Percentiles rank a stretch among this genome's conserved stretches.
These are phyloP conservation scores for Ambastaia sidthimunki DNA, from an alignment of 2,797 vertebrate species.

Conservation along the genomic window DNA sequence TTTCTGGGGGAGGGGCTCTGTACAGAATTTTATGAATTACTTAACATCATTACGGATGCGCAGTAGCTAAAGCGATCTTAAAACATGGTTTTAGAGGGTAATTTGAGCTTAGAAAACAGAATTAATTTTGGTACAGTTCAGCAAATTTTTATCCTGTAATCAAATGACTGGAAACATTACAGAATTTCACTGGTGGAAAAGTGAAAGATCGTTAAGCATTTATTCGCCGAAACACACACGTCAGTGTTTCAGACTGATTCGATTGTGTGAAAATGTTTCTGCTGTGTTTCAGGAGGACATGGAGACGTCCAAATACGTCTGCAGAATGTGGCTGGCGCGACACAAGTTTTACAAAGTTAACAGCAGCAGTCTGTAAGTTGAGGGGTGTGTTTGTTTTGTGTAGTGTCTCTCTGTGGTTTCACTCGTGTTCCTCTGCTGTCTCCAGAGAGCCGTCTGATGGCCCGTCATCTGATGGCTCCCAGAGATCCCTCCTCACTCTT, in stretches of 20 bases:
- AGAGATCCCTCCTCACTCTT: constrained; percentile 86
- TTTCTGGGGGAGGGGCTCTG: no score
- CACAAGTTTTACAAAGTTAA: constrained; percentile 99
- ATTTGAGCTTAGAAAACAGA: no score
- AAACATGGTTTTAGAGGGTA: no score
- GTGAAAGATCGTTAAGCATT: background rate
- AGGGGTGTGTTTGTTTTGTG: constrained; percentile 61
- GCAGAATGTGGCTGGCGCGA: constrained; percentile 94
- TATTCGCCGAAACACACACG: background rate
- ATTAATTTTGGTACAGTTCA: no score
- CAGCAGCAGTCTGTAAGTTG: constrained; percentile 94
- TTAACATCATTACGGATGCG: no score
- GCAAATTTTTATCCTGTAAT: no score
- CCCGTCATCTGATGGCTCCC: constrained; percentile 69
- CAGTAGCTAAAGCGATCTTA: no score
- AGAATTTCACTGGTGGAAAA: no score
- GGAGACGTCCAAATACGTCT: constrained; percentile 99
- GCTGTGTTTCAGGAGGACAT: constrained; percentile 90
- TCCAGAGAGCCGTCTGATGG: constrained; percentile 76
- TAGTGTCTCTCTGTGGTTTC: background rate
- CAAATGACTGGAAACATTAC: no score
- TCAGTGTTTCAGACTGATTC: background rate
- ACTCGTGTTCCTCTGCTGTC: constrained; percentile 73
- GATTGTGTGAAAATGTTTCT: constrained; percentile 62
- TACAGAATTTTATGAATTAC: no score